phyloP scores from a whole-genome alignment of 2,888 invertebrate species.

The Bugulina stolonifera region DNA sequence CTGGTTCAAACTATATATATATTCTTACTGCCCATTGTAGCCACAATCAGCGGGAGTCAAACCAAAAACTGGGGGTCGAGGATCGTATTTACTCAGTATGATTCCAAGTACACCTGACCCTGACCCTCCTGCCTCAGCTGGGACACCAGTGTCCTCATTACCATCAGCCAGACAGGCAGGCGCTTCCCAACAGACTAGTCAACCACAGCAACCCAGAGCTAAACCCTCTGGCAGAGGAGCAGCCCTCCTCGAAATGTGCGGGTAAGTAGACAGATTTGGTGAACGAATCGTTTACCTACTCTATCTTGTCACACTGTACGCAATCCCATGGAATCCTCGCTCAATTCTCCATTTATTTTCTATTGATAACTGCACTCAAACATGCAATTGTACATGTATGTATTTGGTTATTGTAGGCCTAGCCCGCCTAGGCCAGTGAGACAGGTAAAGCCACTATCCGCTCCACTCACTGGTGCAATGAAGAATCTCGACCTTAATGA shows the following conservation, averaged over 20 bases:
- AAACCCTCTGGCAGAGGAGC: slow-evolving; percentile 19
- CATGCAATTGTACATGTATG: too few relatives aligned
- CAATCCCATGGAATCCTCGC: too few relatives aligned
- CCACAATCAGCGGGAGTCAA: not conserved
- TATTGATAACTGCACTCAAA: too few relatives aligned
- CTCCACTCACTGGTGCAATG: not conserved
- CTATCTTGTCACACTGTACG: too few relatives aligned
- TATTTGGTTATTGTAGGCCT: too few relatives aligned
- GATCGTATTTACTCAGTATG: slow-evolving; percentile 17
- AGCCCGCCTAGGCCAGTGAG: slow-evolving; percentile 9
- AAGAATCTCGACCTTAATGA: not conserved
- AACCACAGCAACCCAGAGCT: not conserved
- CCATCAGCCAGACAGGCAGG: not conserved
- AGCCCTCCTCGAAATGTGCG: slow-evolving; percentile 23
- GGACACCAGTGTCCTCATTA: not conserved
- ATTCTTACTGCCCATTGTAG: too few relatives aligned
- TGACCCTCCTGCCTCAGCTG: not conserved
- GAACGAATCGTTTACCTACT: too few relatives aligned
- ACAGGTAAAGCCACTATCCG: slow-evolving; percentile 21
- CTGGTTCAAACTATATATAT: too few relatives aligned
- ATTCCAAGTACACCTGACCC: not conserved
- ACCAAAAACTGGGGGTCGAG: not conserved
- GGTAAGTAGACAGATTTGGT: not conserved
- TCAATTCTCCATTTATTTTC: too few relatives aligned
- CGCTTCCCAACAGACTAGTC: not conserved